Evolutionary conservation across 2,113 vertebrate species (phyloP).

Genomic region (Chinchilla lanigera): DNA sequence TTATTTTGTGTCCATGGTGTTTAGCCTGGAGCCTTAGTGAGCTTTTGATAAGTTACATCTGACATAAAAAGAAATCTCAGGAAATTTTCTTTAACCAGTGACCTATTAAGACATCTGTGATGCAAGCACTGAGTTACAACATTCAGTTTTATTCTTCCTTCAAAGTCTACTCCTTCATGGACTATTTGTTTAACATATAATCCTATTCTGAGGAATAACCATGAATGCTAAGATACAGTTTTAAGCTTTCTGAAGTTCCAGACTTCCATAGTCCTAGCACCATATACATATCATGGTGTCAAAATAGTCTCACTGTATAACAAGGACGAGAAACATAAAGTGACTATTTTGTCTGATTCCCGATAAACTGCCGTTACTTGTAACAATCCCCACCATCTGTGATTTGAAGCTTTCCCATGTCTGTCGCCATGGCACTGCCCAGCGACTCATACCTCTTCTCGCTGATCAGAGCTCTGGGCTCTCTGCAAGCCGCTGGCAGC

Average conservation of each 20-base stretch:
- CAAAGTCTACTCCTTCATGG: background rate
- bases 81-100: background rate
- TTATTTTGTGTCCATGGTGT: background rate
- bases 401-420: conserved; percentile 47
- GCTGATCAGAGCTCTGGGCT: background rate
- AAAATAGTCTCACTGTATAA: conserved; percentile 54
- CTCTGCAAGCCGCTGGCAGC: background rate
- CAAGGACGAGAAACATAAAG: conserved; percentile 67
- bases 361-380: conserved; percentile 34
- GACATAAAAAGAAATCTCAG: conserved; percentile 3
- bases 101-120: background rate
- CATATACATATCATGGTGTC: conserved; percentile 20
- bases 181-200: background rate
- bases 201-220: conserved; percentile 1
- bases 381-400: conserved; percentile 33
- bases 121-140: background rate
- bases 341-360: conserved; percentile 38
- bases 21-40: background rate
- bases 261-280: conserved; percentile 31
- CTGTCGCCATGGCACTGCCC: background rate
- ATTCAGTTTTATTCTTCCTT: background rate
- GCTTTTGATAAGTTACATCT: background rate
- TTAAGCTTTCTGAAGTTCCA: conserved; percentile 43
- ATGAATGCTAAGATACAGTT: background rate
- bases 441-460: background rate